A percentile compares a stretch with the other conserved stretches of the same genome.
These are phyloP conservation scores for Papilio machaon DNA, from an alignment of 1,140 invertebrate species.

Conservation along the genomic window DNA sequence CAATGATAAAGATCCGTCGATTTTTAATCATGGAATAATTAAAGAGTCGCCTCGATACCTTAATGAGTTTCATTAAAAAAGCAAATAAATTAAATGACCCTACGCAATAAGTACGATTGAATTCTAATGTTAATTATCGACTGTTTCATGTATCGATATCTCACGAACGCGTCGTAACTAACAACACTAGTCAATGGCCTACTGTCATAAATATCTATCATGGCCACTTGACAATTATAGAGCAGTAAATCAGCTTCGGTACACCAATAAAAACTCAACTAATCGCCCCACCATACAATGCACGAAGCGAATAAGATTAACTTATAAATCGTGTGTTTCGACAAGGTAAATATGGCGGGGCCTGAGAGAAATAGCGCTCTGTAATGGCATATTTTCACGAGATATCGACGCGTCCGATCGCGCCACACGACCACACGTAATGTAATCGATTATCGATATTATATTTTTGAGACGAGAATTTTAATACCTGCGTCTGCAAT, in stretches of 20 bases:
- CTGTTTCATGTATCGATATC: neutral
- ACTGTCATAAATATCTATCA: constrained; percentile 50
- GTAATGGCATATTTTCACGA: constrained; percentile 47
- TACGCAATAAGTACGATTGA: neutral
- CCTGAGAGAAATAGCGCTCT: constrained; percentile 33
- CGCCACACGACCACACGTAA: constrained; percentile 34
- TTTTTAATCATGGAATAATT: constrained; percentile 28
- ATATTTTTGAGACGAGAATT: neutral
- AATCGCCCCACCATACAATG: constrained; percentile 49
- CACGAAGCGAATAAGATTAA: constrained; percentile 50
- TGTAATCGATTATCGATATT: constrained; percentile 24
- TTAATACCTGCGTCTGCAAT: neutral
- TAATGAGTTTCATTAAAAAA: constrained; percentile 23
- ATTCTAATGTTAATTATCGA: constrained; percentile 27
- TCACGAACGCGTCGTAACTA: neutral
- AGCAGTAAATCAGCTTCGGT: constrained; percentile 51
- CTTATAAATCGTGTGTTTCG: constrained; percentile 49
- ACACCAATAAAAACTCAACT: constrained; percentile 52
- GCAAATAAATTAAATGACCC: neutral
- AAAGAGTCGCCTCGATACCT: constrained; percentile 24
- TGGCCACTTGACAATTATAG: constrained; percentile 51
- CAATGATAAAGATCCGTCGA: constrained; percentile 20
- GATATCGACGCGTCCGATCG: constrained; percentile 42
- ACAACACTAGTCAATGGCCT: constrained; percentile 39
- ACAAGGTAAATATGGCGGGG: constrained; percentile 47